Evolutionary conservation across 2,888 invertebrate species (phyloP).

Genomic region (Apoda limacodes): DNA sequence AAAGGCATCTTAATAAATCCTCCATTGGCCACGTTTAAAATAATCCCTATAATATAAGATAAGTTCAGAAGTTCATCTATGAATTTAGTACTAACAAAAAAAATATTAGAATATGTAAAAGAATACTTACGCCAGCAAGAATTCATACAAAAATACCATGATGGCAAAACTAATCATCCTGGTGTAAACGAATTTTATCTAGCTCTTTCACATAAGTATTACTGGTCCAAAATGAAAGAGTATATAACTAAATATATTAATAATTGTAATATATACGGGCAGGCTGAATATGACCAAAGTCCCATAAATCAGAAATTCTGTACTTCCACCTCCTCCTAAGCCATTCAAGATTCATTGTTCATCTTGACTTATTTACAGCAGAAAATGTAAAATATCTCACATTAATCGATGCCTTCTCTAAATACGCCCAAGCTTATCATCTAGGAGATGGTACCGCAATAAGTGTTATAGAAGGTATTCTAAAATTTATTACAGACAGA

Average conservation of each 20-base stretch:
- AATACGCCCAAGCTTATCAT: too few species aligned
- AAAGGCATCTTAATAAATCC: constrained; percentile 11
- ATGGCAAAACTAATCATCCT: constrained; percentile 16
- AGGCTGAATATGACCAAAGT: too few species aligned
- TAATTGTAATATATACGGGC: too few species aligned
- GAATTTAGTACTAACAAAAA: constrained; percentile 11
- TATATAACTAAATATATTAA: constrained; percentile 6
- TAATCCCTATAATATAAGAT: constrained; percentile 14
- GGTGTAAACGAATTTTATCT: constrained; percentile 15
- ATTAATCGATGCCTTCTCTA: too few species aligned
- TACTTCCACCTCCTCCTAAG: constrained; percentile 5
- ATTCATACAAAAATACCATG: constrained; percentile 7
- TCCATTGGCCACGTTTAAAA: constrained; percentile 6
- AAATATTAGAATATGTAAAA: constrained; percentile 11
- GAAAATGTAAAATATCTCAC: too few species aligned
- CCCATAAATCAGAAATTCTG: constrained; percentile 4
- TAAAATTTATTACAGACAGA: too few species aligned
- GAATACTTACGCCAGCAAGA: constrained; percentile 14
- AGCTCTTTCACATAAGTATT: constrained; percentile 10
- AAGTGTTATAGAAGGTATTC: constrained; percentile 7
- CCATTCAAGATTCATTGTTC: constrained; percentile 8
- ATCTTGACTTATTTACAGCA: constrained; percentile 10
- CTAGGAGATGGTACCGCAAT: too few species aligned
- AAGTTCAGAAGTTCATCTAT: constrained; percentile 13
- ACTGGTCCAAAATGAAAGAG: too few species aligned